Evolutionary conservation across 2,888 invertebrate species (phyloP).

Genomic region (Drosophila prolongata): DNA sequence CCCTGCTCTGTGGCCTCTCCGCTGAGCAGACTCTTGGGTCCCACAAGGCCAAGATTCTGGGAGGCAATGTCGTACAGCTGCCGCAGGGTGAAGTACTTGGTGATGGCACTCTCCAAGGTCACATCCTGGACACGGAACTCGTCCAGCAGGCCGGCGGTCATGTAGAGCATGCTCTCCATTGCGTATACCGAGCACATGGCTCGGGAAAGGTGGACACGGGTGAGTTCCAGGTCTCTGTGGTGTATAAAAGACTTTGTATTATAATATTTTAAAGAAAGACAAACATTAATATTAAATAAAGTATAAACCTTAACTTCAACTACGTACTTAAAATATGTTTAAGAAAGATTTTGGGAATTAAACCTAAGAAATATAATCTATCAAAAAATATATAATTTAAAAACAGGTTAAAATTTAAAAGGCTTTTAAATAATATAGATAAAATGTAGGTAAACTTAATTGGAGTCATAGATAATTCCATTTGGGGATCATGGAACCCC

Average conservation of each 20-base stretch:
- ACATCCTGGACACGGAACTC: conserved; percentile 91
- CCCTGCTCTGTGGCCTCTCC: conserved; percentile 69
- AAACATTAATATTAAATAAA: too few relatives aligned
- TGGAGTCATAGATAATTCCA: too few relatives aligned
- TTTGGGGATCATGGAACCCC: too few relatives aligned
- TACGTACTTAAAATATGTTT: too few relatives aligned
- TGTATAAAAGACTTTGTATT: not conserved
- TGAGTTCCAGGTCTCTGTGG: conserved; percentile 79
- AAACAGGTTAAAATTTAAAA: too few relatives aligned
- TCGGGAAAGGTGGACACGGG: conserved; percentile 81
- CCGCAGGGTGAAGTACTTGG: conserved; percentile 86
- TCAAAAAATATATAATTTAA: too few relatives aligned
- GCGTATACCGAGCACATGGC: conserved; percentile 88
- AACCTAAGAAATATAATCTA: too few relatives aligned
- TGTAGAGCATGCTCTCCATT: conserved; percentile 94
- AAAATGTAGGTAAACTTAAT: too few relatives aligned
- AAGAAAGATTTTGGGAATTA: too few relatives aligned
- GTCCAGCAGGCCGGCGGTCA: conserved; percentile 92
- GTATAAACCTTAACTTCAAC: too few relatives aligned
- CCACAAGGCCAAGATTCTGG: conserved; percentile 73
- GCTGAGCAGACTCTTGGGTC: conserved; percentile 74
- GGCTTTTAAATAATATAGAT: too few relatives aligned
- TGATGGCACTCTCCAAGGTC: conserved; percentile 91
- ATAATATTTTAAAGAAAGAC: not conserved
- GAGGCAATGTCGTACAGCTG: conserved; percentile 69